Conservation (phyloP, 2,888 invertebrate species). For the Nephrotoma flavescens region DNA sequence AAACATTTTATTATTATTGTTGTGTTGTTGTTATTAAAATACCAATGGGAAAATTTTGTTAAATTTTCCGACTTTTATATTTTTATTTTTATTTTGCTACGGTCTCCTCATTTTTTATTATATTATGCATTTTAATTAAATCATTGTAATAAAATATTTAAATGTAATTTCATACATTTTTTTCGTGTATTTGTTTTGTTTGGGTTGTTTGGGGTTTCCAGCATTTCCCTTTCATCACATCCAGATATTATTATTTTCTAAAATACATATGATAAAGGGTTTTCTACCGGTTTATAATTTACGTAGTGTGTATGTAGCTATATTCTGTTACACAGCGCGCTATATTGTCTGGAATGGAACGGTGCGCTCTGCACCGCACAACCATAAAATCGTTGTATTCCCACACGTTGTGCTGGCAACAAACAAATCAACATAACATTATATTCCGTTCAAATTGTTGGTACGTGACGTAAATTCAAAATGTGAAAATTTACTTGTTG, state of each 20-base stretch:
- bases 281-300: background rate
- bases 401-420: background rate
- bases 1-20: background rate
- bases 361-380: background rate
- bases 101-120: background rate
- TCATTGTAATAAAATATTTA: background rate
- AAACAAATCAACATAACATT: background rate
- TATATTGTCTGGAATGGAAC: background rate
- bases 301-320: background rate
- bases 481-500: background rate
- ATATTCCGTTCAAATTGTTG: background rate
- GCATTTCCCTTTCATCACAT: background rate
- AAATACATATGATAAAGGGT: background rate
- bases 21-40: background rate
- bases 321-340: background rate
- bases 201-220: background rate
- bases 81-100: background rate
- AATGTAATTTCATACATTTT: background rate
- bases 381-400: background rate
- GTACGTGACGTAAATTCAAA: background rate
- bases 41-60: background rate
- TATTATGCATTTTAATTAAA: background rate
- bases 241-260: background rate
- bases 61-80: background rate
- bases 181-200: background rate